Evolutionary conservation across 2,797 vertebrate genomes (phyloP).

Genomic region (Mus caroli): DNA sequence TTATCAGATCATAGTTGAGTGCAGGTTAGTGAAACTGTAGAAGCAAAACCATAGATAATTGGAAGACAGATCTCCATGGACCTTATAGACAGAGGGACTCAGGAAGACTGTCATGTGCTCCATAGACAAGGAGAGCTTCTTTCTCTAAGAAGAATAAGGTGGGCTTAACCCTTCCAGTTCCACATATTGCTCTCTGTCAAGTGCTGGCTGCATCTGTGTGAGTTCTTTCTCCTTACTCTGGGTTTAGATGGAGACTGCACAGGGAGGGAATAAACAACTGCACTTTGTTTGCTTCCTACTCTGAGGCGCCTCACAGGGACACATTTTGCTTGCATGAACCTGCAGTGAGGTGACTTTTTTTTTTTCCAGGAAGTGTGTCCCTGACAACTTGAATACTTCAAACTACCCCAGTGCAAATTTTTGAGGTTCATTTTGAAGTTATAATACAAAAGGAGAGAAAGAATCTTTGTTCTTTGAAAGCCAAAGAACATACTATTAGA

Average conservation of each 20-base stretch:
- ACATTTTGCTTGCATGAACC: slow-evolving; percentile 48
- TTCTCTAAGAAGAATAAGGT: not conserved
- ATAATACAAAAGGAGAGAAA: not conserved
- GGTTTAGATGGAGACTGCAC: not conserved
- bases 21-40: not conserved
- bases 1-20: not conserved
- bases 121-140: not conserved
- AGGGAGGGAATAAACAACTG: not conserved
- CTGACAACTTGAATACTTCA: not conserved
- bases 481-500: not conserved
- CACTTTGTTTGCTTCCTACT: not conserved
- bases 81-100: not conserved
- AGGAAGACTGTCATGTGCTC: too few relatives aligned
- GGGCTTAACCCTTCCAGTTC: not conserved
- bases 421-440: not conserved
- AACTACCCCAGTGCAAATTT: not conserved
- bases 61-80: not conserved
- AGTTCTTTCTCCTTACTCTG: slow-evolving; percentile 25
- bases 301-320: not conserved
- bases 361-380: not conserved
- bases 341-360: not conserved
- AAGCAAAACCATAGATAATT: not conserved
- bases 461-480: slow-evolving; percentile 38
- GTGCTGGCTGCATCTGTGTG: not conserved
- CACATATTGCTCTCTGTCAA: not conserved